Conservation (phyloP, 2,797 vertebrate genomes). For the Oreonectes daqikongensis region DNA sequence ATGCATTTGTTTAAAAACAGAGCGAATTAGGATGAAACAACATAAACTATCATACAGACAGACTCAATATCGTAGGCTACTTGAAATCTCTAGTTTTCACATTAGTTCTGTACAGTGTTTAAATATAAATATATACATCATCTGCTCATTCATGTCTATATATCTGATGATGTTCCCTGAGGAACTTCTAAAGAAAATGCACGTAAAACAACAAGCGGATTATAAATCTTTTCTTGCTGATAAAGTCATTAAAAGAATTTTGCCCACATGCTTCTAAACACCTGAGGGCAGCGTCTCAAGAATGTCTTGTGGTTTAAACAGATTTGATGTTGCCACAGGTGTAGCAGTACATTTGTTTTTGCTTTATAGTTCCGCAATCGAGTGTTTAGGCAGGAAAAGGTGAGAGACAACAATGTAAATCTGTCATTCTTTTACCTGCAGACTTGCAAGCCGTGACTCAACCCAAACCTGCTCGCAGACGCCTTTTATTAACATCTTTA, state of each 20-base stretch:
- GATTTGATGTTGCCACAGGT: not conserved
- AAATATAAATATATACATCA: not conserved
- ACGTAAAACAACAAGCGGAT: not conserved
- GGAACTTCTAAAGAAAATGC: not conserved
- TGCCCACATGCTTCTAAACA: not conserved
- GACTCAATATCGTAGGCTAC: too few relatives aligned
- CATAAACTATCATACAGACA: too few relatives aligned
- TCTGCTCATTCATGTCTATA: conserved; percentile 5
- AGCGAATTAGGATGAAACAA: too few relatives aligned
- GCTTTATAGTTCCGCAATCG: conserved; percentile 63
- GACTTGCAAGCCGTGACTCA: conserved; percentile 67
- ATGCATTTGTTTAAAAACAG: too few relatives aligned
- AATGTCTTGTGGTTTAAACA: conserved; percentile 14
- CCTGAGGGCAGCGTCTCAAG: not conserved
- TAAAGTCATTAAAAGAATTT: conserved; percentile 29
- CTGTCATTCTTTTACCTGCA: conserved; percentile 65
- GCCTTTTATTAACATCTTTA: conserved; percentile 62
- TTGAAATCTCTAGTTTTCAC: not conserved
- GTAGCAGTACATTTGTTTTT: conserved; percentile 53
- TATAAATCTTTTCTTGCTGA: not conserved
- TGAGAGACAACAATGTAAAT: conserved; percentile 69
- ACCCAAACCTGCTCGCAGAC: conserved; percentile 57
- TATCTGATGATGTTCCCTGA: not conserved
- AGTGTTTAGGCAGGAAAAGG: conserved; percentile 64
- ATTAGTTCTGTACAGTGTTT: not conserved